Evolutionary conservation across 2,797 vertebrate genomes (phyloP).

Genomic region (Rousettus madagascariensis): DNA sequence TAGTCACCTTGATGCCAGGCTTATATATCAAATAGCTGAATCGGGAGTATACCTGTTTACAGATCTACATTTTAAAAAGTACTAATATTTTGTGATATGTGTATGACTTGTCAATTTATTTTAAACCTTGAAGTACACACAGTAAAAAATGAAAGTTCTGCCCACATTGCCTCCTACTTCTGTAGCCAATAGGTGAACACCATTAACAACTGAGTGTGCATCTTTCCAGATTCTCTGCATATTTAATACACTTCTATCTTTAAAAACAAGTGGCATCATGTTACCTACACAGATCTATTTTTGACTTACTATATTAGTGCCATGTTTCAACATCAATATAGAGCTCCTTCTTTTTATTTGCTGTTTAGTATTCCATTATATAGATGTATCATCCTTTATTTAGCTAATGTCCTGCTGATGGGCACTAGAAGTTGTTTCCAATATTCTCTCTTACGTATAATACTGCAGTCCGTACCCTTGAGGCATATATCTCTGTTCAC

Average conservation of each 20-base stretch:
- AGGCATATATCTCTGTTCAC: not conserved
- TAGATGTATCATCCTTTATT: not conserved
- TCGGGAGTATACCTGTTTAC: not conserved
- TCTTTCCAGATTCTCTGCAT: not conserved
- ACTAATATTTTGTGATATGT: not conserved
- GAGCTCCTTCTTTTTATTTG: not conserved
- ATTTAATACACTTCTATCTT: not conserved
- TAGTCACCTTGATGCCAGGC: not conserved
- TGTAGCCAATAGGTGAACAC: not conserved
- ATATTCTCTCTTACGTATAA: not conserved
- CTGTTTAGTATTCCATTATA: not conserved
- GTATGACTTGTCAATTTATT: not conserved
- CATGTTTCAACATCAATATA: not conserved
- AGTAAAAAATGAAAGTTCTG: not conserved
- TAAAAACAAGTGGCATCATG: not conserved
- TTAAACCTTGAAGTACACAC: not conserved
- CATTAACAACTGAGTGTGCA: fast-evolving
- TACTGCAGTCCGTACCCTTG: not conserved
- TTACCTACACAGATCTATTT: not conserved
- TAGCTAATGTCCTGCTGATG: not conserved
- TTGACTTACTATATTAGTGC: not conserved
- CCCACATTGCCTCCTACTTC: no score
- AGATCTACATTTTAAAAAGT: not conserved
- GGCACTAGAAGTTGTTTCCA: not conserved
- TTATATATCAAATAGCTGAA: not conserved